Conservation (phyloP, 2,888 invertebrate genomes). For the Diarsia dahlii region DNA sequence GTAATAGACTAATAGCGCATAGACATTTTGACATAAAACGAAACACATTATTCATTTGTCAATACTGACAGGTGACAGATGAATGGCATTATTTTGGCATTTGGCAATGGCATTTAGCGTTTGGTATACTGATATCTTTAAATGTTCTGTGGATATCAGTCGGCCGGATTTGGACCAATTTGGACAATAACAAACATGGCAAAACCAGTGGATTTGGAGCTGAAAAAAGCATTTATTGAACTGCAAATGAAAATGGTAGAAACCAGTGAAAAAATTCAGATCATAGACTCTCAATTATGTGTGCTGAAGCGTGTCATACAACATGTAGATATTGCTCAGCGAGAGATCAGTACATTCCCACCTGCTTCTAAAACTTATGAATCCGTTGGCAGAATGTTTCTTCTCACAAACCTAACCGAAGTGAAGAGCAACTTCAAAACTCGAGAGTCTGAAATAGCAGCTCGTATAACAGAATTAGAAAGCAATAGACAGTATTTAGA, state of each 20-base stretch:
- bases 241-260: constrained; percentile 95
- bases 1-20: too few species aligned
- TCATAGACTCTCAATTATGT: constrained; percentile 95
- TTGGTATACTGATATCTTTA: too few species aligned
- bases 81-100: too few species aligned
- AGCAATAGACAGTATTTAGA: constrained; percentile 95
- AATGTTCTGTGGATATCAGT: too few species aligned
- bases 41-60: too few species aligned
- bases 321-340: constrained; percentile 93
- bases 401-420: constrained; percentile 92
- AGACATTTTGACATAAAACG: too few species aligned
- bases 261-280: constrained; percentile 94
- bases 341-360: constrained; percentile 91
- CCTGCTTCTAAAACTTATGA: constrained; percentile 94
- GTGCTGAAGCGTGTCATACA: constrained; percentile 92
- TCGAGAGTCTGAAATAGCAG: constrained; percentile 89
- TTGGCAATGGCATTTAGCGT: too few species aligned
- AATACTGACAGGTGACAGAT: too few species aligned
- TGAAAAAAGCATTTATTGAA: constrained; percentile 94
- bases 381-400: constrained; percentile 96
- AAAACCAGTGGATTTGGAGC: constrained; percentile 90
- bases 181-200: constrained; percentile 77
- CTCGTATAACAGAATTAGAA: constrained; percentile 94
- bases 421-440: constrained; percentile 92
- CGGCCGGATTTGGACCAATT: constrained; percentile 7